Percentiles rank a stretch among this genome's conserved stretches.
These are phyloP conservation scores for Jordanella pulchra DNA, from an alignment of 2,797 vertebrate genomes.

Conservation along the genomic window DNA sequence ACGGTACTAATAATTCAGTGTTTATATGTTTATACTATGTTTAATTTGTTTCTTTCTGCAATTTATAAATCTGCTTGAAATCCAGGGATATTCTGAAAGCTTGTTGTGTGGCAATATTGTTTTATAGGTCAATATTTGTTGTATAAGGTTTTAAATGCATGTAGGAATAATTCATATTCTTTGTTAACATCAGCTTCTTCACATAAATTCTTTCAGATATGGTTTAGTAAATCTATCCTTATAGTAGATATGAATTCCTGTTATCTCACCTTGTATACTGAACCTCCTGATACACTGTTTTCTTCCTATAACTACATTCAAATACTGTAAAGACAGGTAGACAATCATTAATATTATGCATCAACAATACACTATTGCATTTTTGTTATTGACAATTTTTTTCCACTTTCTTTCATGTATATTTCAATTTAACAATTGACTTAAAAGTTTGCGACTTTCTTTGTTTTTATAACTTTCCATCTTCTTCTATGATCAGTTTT, in stretches of 20 bases:
- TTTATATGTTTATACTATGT: not conserved
- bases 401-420: not conserved
- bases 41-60: not conserved
- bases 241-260: not conserved
- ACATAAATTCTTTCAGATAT: not conserved
- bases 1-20: not conserved
- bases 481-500: not conserved
- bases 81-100: not conserved
- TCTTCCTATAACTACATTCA: not conserved
- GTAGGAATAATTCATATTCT: not conserved
- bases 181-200: not conserved
- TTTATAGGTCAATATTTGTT: not conserved
- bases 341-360: not conserved
- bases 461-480: not conserved
- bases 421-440: too few relatives aligned
- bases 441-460: not conserved
- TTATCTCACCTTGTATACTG: not conserved
- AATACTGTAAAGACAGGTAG: not conserved
- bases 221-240: not conserved
- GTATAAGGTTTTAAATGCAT: not conserved
- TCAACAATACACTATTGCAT: not conserved
- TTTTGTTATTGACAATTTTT: not conserved
- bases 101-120: not conserved
- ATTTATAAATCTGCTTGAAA: not conserved
- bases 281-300: too few relatives aligned